Evolutionary conservation across 2,113 vertebrate species (phyloP).

Genomic region (Heterotilapia buettikoferi): DNA sequence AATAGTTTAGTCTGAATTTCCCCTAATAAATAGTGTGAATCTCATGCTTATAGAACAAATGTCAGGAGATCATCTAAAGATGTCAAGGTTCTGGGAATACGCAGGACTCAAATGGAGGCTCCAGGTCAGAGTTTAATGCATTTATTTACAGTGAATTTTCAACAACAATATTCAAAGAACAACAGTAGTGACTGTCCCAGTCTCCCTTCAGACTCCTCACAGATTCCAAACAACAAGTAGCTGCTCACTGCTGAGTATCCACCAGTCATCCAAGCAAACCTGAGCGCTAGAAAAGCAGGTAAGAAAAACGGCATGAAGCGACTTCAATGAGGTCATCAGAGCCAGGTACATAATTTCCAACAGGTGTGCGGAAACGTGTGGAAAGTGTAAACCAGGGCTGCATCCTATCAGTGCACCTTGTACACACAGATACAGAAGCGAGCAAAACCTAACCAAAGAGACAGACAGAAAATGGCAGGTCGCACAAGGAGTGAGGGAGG

Average conservation of each 20-base stretch:
- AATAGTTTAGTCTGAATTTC: neutral
- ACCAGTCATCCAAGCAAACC: neutral
- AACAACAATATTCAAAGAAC: neutral
- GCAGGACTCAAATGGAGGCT: neutral
- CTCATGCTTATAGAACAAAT: neutral
- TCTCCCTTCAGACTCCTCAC: neutral
- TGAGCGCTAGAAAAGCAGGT: neutral
- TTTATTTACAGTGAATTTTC: neutral
- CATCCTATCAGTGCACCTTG: neutral
- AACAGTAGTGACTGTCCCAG: neutral
- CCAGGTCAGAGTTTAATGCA: neutral
- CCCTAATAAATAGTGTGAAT: neutral
- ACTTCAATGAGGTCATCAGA: neutral
- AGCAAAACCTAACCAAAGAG: neutral
- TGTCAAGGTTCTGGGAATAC: neutral
- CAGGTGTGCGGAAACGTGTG: neutral
- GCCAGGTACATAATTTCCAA: neutral
- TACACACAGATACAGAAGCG: neutral
- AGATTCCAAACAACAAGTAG: neutral
- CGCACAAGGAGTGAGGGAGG: neutral
- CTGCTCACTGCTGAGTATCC: neutral
- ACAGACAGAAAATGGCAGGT: neutral
- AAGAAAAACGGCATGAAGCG: neutral
- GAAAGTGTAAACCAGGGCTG: neutral
- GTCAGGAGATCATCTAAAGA: neutral